phyloP scores from a whole-genome alignment of 2,888 invertebrate species.

The Pseudococcus longispinus region DNA sequence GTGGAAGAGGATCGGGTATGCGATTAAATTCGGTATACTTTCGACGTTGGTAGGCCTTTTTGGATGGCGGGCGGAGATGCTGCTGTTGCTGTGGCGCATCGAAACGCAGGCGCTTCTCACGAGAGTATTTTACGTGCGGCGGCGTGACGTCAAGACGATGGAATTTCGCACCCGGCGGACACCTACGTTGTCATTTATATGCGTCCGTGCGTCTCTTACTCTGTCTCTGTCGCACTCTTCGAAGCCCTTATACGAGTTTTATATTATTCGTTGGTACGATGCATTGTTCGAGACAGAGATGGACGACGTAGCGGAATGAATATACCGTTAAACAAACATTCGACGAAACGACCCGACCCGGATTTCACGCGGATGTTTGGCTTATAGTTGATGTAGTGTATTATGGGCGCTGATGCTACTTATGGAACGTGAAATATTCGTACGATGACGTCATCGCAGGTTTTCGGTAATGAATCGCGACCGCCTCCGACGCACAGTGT shows the following conservation, averaged over 20 bases:
- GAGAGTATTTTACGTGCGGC: neutral
- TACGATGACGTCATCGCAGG: neutral
- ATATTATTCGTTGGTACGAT: neutral
- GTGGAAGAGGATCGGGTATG: neutral
- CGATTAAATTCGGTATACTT: neutral
- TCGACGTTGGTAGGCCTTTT: neutral
- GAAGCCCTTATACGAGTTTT: neutral
- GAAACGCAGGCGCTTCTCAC: constrained; percentile 21
- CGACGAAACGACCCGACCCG: neutral
- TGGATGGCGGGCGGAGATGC: neutral
- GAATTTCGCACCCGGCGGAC: constrained; percentile 6
- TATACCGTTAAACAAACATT: constrained; percentile 4
- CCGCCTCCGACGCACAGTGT: neutral
- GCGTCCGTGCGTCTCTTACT: neutral
- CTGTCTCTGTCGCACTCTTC: neutral
- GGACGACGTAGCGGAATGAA: neutral
- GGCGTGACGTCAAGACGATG: constrained; percentile 12
- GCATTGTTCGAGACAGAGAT: neutral
- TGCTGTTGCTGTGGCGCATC: neutral
- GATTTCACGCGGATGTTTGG: neutral
- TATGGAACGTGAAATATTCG: neutral
- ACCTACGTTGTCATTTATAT: constrained; percentile 16
- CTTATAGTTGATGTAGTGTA: neutral
- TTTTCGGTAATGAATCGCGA: neutral
- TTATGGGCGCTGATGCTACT: neutral